phyloP scores from a whole-genome alignment of 2,113 vertebrate species.

The Antechinus flavipes region DNA sequence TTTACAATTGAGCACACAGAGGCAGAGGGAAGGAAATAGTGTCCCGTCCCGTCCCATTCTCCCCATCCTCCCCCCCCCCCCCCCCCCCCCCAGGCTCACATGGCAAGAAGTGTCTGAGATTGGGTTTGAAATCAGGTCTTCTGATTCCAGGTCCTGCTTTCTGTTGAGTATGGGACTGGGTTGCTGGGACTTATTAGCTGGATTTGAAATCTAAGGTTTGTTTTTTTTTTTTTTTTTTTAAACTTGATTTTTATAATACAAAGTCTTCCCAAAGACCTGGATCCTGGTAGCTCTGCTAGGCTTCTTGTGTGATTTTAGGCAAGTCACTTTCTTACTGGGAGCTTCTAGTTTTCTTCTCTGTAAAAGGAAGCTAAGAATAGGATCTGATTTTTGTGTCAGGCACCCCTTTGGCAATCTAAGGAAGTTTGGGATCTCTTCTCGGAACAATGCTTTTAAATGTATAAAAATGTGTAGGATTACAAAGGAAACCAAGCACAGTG shows the following conservation, averaged over 20 bases:
- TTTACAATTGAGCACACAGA: neutral
- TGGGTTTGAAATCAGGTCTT: neutral
- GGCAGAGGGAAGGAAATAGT: neutral
- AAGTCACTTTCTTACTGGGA: neutral
- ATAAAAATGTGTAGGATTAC: neutral
- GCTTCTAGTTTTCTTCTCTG: neutral
- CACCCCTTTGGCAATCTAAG: neutral
- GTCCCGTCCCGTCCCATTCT: no score
- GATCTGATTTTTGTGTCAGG: neutral
- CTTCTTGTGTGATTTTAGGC: neutral
- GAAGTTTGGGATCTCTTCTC: neutral
- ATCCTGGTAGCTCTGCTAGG: neutral
- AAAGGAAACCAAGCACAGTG: neutral
- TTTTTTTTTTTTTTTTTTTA: neutral
- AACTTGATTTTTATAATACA: neutral
- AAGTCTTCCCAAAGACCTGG: neutral
- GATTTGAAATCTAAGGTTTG: neutral
- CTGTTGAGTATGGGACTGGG: accelerated
- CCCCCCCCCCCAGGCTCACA: neutral
- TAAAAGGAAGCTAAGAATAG: neutral
- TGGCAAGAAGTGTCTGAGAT: neutral
- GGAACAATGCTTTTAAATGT: neutral
- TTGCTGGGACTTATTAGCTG: neutral
- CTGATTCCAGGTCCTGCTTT: neutral
- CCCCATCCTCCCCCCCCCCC: no score